Conservation (phyloP, 2,888 invertebrate species). For the Bursaphelenchus okinawaensis region DNA sequence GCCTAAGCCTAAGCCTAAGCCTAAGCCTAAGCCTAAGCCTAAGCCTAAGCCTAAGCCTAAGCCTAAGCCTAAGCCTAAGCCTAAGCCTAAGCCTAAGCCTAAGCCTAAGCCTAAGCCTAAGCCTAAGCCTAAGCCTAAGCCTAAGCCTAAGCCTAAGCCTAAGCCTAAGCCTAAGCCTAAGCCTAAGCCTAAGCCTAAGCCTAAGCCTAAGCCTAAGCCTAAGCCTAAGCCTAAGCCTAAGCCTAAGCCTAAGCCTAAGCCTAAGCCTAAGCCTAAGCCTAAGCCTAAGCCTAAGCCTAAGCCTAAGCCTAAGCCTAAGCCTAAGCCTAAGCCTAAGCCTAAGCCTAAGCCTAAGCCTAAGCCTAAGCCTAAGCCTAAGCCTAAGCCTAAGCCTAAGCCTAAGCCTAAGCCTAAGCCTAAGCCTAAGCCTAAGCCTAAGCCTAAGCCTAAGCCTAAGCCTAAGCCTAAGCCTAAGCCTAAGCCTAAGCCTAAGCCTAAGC, state of each 20-base stretch:
- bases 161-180: background rate
- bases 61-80: conserved; percentile 30
- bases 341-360: conserved; percentile 13
- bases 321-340: conserved; percentile 21
- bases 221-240: conserved; percentile 19
- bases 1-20: conserved; percentile 30
- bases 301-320: conserved; percentile 23
- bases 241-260: conserved; percentile 10
- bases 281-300: conserved; percentile 21
- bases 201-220: conserved; percentile 23
- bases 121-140: conserved; percentile 25
- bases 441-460: background rate
- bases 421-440: background rate
- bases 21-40: conserved; percentile 21
- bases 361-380: background rate
- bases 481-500: too few species aligned
- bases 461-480: too few species aligned
- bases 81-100: conserved; percentile 29
- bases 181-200: conserved; percentile 19
- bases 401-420: background rate
- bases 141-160: conserved; percentile 7
- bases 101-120: conserved; percentile 25
- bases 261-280: conserved; percentile 15
- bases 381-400: background rate
- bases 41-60: conserved; percentile 16